Conservation (phyloP, 2,888 invertebrate species). For the Cotesia congregata region DNA sequence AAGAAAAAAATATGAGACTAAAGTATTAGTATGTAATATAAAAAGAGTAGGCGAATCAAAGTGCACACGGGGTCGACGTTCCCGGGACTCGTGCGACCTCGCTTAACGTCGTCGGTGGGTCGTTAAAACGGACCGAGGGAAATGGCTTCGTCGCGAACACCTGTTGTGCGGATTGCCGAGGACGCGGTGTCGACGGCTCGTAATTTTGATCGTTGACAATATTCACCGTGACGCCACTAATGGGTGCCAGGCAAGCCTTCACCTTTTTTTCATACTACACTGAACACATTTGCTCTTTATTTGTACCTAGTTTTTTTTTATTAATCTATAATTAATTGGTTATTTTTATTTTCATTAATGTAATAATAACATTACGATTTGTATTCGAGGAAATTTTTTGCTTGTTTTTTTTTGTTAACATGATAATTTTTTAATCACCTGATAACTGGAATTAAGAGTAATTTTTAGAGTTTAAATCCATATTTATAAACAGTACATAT, state of each 20-base stretch:
- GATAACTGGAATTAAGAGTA: no score
- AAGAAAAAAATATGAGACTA: not conserved
- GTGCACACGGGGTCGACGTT: slow-evolving; percentile 47
- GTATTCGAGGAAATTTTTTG: no score
- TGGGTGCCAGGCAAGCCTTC: slow-evolving; percentile 11
- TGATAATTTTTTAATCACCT: no score
- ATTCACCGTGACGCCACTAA: slow-evolving; percentile 3
- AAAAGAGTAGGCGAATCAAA: slow-evolving; percentile 15
- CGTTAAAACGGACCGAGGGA: slow-evolving; percentile 50
- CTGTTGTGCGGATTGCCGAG: slow-evolving; percentile 48
- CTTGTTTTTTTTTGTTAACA: no score
- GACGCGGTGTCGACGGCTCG: slow-evolving; percentile 3
- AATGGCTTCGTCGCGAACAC: slow-evolving; percentile 53
- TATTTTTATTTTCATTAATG: no score
- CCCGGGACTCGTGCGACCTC: slow-evolving; percentile 46
- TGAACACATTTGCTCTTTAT: not conserved
- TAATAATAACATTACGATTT: no score
- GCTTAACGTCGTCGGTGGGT: slow-evolving; percentile 46
- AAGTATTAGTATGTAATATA: slow-evolving; percentile 9
- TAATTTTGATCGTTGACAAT: slow-evolving; percentile 6
- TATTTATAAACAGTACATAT: no score
- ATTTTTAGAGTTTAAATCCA: no score
- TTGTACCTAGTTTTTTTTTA: not conserved
- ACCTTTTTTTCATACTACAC: slow-evolving; percentile 7
- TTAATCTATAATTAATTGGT: not conserved